Base-by-base conservation (phyloP, 1,140 invertebrate species). In the Tetramorium parvispinum region DNA sequence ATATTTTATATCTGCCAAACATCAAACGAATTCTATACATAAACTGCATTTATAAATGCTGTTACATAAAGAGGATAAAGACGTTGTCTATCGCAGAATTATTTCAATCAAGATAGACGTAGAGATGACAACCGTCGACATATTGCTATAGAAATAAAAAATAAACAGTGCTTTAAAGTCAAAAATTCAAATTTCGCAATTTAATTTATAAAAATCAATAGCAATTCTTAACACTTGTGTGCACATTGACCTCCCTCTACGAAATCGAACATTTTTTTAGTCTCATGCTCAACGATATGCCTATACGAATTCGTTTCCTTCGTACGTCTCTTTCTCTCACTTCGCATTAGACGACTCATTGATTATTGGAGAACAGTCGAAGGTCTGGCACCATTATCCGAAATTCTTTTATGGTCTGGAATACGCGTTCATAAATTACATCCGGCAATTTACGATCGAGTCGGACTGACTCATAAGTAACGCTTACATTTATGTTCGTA, bases 341-440 rank as follows among this genome's bases (percentile, higher is more conserved):
- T 32, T 77, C 24, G 16, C 51, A 63, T 77, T 77, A 77, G 18
- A 77, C 57, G 16, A 61, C 40, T 61, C 24, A 77, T 46, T 63
- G 57, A 77, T 77, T 78, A 78, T 11, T 37, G 40, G 5, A 27
- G 43, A 78, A 32, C 43, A 65, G 11, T 76, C n/a, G 13, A 7
- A 57, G 43, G 43, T 65, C 40, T 65, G 40, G 18, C 24, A 32
- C 18, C 13, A 46, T 65, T 78, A 78, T 63, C 16, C 21, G 18
- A 78, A 78, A 65, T 65, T 78, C 24, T 78, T 78, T 65, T 65
- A 65, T 18, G 40, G 40, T 77, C 32, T n/a, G 40, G 3, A 43
- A 78, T 32, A 46, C 43, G 16, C 11, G 59, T 32, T 1, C 40
- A 78, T 78, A 65, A 78, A 78, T 78, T 65, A 78, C 43, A 21